Evolutionary conservation across 2,888 invertebrate genomes (phyloP), one percentile per base, ranked within the genome.

Genomic region (Ptychoptera albimana): DNA sequence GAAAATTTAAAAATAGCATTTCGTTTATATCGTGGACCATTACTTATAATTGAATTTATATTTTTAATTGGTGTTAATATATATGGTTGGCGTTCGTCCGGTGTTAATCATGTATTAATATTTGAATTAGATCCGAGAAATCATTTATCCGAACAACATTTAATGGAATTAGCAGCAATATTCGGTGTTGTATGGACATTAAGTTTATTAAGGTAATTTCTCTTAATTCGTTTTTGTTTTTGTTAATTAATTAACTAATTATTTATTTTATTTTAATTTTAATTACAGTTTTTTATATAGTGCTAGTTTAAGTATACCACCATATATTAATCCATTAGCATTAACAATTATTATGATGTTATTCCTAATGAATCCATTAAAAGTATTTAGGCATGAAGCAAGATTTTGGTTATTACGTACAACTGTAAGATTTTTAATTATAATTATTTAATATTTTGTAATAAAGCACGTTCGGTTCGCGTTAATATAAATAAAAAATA

Each of bases 31-130:
- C 73, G 98, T 43, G 94, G 92, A 1, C 91, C 94, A 3, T 77
- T 98, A 53, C 77, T 98, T 8, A 72, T 97, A 47, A 84, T 94
- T 30, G 78, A 92, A 57, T 92, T 93, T 60, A 76, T 94, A 57
- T 94, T 96, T 61, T 70, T 96, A 32, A 87, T 96, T 66, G 96
- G 94, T 23, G 82, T 96, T 42, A 96, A 96, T 60, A 89, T 94
- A 1, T 94, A 94, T 61, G 94, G 94, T 7, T 96, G 96, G 96
- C 71, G 94, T 50, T 88, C 92, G 0, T 92, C 93, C 0, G 96
- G 97, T 3, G 96, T 97, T 11, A 96, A 96, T 68, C 96, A 97
- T 61, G 96, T 97, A 0, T 71, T 97, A 2, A 97, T 97, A 53
- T 97, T 97, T 64, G 96, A 96, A 61, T 69, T 97, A 55, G 94